These are phyloP conservation scores for Anas platyrhynchos DNA, from an alignment of 2,113 vertebrate species.

Conservation along the genomic window DNA sequence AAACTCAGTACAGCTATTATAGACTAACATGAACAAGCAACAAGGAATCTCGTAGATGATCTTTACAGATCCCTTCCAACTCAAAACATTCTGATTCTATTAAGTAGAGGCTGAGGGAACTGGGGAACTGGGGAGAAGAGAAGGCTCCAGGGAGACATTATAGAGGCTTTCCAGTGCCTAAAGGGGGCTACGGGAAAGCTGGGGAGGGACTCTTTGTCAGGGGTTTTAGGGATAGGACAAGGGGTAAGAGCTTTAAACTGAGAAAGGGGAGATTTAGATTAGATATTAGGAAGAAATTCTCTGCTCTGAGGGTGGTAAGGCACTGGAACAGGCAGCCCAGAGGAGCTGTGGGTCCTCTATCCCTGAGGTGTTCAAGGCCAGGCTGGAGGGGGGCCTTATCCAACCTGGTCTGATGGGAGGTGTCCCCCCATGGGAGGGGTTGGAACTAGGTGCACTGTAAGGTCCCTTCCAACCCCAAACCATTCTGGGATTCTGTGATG, in stretches of 20 bases:
- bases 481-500: neutral
- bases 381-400: too few species aligned
- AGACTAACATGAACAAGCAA: neutral
- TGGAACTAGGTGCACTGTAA: too few species aligned
- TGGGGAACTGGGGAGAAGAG: neutral
- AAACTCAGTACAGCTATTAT: neutral
- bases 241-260: too few species aligned
- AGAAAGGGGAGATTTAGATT: too few species aligned
- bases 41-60: neutral
- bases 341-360: too few species aligned
- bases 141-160: neutral
- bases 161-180: neutral
- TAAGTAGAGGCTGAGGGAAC: neutral
- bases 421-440: too few species aligned
- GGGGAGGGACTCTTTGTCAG: neutral
- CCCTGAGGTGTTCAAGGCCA: too few species aligned
- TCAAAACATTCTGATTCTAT: neutral
- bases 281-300: too few species aligned
- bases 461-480: too few species aligned
- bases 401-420: too few species aligned
- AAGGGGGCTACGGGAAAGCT: neutral
- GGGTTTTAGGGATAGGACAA: neutral
- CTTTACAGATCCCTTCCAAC: neutral
- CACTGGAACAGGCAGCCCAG: too few species aligned
- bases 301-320: too few species aligned